Evolutionary conservation across 2,888 invertebrate genomes (phyloP), one percentile per base, ranked within the genome.

Genomic region (Drosophila rellima): DNA sequence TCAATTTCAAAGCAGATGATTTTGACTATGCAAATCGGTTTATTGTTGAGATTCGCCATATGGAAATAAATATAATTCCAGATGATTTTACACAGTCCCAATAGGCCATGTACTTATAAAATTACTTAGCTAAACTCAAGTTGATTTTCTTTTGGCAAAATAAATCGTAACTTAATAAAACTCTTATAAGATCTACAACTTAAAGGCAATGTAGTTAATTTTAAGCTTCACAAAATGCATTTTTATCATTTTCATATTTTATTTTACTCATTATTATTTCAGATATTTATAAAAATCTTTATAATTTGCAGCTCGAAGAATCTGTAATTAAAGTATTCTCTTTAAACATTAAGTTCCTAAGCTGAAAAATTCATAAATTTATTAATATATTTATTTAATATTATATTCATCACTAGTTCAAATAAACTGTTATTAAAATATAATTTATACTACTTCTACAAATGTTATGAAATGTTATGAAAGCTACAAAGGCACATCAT

Each of bases 1-100:
- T 83, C 78, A 64, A 82, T 83, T 85, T 70, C 78, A 73, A 76
- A 71, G 63, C 47, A 35, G 5, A 1, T 13, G 51, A 39, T 1
- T 44, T 75, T 68, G 39, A 26, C 64, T 72, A 76, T 72, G 76
- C 56, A 76, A 75, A 75, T 71, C 45, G 55, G 37, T 62, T 65
- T 76, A 62, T 70, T 70, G 62, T 47, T 44, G 31, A 57, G 39
- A 29, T 47, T 10, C 26, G 40, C 47, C 57, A 70, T 63, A 62
- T 67, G 61, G 11, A 40, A 39, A 40, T 40, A 31, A 31, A n/a
- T 20, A 20, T 7, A 17, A 11, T 4, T 1, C 18, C 6, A 13
- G 7, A 31, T 48, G 33, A 29, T 26, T 2, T 33, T n/a, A 5
- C 33, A 2, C 33, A 33, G 33, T 3, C 4, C 13, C 33, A 13